A percentile compares a stretch with the other conserved stretches of the same genome.
Evolutionary conservation across 2,113 vertebrate genomes (phyloP).

Genomic region (Acrocephalus arundinaceus): DNA sequence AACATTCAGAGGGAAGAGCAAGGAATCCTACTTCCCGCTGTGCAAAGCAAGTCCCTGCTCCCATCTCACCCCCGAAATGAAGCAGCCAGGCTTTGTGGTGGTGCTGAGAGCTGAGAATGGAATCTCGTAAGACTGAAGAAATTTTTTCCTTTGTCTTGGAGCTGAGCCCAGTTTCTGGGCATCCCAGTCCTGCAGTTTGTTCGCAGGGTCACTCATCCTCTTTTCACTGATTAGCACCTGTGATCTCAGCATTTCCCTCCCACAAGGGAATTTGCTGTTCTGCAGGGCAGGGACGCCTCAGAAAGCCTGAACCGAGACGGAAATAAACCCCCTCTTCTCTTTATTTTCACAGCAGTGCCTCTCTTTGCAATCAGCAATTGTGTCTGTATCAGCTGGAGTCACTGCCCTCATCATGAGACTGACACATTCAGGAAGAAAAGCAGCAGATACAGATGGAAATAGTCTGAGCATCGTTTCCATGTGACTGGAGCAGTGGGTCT

Average conservation of each 20-base stretch:
- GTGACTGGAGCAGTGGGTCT: slow-evolving; percentile 18
- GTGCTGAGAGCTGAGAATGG: not conserved
- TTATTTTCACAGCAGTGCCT: not conserved
- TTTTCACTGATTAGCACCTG: not conserved
- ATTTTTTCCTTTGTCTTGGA: not conserved
- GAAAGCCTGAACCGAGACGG: accelerated
- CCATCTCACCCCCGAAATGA: not conserved
- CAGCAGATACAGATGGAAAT: not conserved
- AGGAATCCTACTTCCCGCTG: not conserved
- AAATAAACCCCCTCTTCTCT: not conserved
- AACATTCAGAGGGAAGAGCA: not conserved
- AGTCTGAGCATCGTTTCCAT: slow-evolving; percentile 26
- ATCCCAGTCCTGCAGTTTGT: not conserved
- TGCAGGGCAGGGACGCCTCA: not conserved
- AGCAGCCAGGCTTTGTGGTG: not conserved
- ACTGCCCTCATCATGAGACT: slow-evolving; percentile 4
- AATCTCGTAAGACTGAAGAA: not conserved
- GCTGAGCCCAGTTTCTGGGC: not conserved
- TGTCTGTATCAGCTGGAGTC: slow-evolving; percentile 26
- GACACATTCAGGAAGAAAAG: slow-evolving; percentile 45
- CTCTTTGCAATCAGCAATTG: slow-evolving; percentile 32
- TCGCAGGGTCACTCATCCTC: not conserved
- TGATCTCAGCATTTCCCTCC: not conserved
- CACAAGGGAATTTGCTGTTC: not conserved
- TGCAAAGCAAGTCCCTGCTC: not conserved